Base-by-base conservation (phyloP, 2,113 vertebrate genomes). In the Myotis yumanensis region DNA sequence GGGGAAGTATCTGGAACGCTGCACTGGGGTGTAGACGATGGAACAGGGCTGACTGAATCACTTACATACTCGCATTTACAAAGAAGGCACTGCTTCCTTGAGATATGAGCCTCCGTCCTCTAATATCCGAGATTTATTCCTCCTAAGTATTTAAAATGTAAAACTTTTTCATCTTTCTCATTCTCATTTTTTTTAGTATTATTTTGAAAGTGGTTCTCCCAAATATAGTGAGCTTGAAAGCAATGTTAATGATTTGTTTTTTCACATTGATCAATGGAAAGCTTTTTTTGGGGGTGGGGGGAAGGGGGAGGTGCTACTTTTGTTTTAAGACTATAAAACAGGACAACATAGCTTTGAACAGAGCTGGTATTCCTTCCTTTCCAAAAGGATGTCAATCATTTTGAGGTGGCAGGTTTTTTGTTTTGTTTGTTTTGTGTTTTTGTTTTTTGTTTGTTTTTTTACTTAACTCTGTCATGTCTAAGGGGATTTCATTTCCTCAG, bases 401-500 rank as follows among this genome's bases (percentile, higher is more conserved):
- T 97, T 97, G 81, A 95, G 81, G 59, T 82, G 89, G 77, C 75
- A 97, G 88, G 92, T 82, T 94, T 96, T 97, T 98, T 23, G 46
- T 46, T 46, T 46, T 46, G 46, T 46, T 46, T 46, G 46, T 46
- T 9, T 62, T 62, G 3, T 10, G 3, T 64, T 4, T 64, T 97
- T 40, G 5, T 94, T 97, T 90, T 18, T n/a, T 17, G 0, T 17
- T 16, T 80, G 93, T 96, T 97, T 98, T 97, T 95, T 97, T 95
- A 43, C 37, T 96, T 43, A 37, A 35, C 46, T 52, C 90, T 98
- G 96, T 97, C 77, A 91, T 96, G 87, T 88, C 95, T 95, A 96
- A 95, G 92, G 52, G 75, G 86, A 69, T 73, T 96, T 96, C 73
- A 97, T 98, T 96, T 96, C 96, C 97, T 96, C 91, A 97, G 91